phyloP scores from a whole-genome alignment of 1,140 invertebrate genomes.

The Trachymyrmex cornetzi region DNA sequence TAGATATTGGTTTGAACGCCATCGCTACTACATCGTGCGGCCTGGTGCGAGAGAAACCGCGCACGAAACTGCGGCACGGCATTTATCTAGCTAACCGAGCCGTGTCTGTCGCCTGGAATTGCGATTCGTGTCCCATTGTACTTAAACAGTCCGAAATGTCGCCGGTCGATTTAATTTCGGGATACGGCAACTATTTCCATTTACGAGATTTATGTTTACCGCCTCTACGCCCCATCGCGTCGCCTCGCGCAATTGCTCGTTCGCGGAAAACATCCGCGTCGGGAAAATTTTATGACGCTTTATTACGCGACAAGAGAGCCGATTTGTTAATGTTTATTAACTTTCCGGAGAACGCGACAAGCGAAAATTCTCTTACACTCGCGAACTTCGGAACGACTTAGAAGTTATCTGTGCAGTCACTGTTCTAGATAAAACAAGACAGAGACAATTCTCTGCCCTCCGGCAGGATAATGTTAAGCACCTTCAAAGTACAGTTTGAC shows the following conservation, averaged over 20 bases:
- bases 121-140: constrained; percentile 75
- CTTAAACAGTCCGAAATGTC: constrained; percentile 76
- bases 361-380: constrained; percentile 48
- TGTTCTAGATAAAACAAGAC: constrained; percentile 41
- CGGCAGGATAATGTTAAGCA: constrained; percentile 32
- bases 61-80: constrained; percentile 60
- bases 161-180: constrained; percentile 75
- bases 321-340: constrained; percentile 64
- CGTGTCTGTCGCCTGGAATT: constrained; percentile 74
- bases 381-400: constrained; percentile 40
- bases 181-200: constrained; percentile 75
- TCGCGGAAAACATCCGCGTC: constrained; percentile 65
- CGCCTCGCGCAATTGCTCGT: constrained; percentile 59
- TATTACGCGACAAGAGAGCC: constrained; percentile 24
- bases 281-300: constrained; percentile 43
- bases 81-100: constrained; percentile 75
- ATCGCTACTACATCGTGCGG: constrained; percentile 44
- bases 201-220: constrained; percentile 72
- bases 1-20: constrained; percentile 56
- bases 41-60: constrained; percentile 19
- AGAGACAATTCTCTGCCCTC: constrained; percentile 38
- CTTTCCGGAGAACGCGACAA: constrained; percentile 42
- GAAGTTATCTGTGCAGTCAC: constrained; percentile 26
- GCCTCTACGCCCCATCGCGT: constrained; percentile 32
- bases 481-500: constrained; percentile 50